A percentile compares a stretch with the other conserved stretches of the same genome.
phyloP scores from a whole-genome alignment of 1,140 invertebrate genomes.

The Brachionus sp. region DNA sequence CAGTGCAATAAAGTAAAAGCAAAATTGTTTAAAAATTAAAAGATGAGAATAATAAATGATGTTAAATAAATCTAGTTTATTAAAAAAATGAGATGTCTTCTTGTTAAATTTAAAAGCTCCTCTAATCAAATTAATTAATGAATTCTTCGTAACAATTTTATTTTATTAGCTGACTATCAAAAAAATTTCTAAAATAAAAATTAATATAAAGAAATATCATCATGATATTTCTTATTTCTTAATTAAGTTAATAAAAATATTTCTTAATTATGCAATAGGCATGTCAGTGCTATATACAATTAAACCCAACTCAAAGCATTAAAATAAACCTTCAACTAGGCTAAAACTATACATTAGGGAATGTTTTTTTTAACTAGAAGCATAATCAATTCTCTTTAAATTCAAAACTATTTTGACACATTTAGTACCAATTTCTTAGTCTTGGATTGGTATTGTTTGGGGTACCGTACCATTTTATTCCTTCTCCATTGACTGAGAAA shows the following conservation, averaged over 20 bases:
- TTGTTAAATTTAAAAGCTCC: no score
- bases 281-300: not conserved
- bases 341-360: not conserved
- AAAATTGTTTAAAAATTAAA: no score
- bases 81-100: no score
- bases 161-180: not conserved
- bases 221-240: no score
- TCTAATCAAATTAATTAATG: no score
- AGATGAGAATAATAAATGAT: no score
- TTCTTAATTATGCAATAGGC: not conserved
- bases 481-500: conserved; percentile 35
- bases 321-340: not conserved
- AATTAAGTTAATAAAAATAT: no score
- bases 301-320: not conserved
- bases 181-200: not conserved
- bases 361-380: conserved; percentile 12
- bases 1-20: no score
- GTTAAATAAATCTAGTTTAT: no score
- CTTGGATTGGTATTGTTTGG: not conserved
- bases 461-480: conserved; percentile 41
- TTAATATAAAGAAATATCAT: no score
- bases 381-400: not conserved
- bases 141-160: no score
- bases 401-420: not conserved
- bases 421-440: conserved; percentile 43